A percentile compares a stretch with the other conserved stretches of the same genome.
Conservation (phyloP, 37 sponge, comb jelly and placozoan species). For the Ephydatia muelleri region DNA sequence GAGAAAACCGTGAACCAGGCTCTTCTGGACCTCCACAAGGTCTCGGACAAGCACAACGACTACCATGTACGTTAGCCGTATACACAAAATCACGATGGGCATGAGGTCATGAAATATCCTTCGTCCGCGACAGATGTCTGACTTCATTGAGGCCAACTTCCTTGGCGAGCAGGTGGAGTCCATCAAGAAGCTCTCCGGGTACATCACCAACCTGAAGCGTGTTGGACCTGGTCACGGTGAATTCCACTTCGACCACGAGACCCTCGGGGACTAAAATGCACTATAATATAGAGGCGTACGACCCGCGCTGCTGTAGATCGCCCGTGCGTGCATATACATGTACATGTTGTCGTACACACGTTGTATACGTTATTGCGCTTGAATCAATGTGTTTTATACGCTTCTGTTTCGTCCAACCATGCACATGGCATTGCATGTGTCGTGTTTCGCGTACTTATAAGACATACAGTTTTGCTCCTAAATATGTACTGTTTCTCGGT, state of each 20-base stretch:
- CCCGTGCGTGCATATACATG: too few species aligned
- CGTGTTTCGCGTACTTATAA: too few species aligned
- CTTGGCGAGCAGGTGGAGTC: slow-evolving; percentile 80
- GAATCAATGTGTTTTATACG: too few species aligned
- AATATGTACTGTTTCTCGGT: too few species aligned
- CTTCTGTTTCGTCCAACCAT: too few species aligned
- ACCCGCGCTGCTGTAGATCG: too few species aligned
- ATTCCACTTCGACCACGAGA: slow-evolving; percentile 80
- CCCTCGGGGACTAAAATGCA: slow-evolving; percentile 24
- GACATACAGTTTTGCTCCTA: too few species aligned
- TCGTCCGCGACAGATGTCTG: slow-evolving; percentile 44
- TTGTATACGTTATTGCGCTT: too few species aligned
- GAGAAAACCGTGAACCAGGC: slow-evolving; percentile 85
- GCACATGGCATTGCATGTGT: too few species aligned
- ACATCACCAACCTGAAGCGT: slow-evolving; percentile 77
- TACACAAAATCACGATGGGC: too few species aligned
- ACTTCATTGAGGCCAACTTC: slow-evolving; percentile 75
- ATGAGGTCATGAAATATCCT: not conserved
- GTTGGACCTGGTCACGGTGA: slow-evolving; percentile 88
- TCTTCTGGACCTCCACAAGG: slow-evolving; percentile 80
- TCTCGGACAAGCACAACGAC: slow-evolving; percentile 67
- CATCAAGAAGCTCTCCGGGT: slow-evolving; percentile 82
- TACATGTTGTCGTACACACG: too few species aligned
- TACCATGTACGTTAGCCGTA: slow-evolving; percentile 4
- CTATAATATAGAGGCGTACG: too few species aligned